These are phyloP conservation scores for Paracentrotus lividus DNA, from an alignment of 53 echinoderm and acorn worm species.

Conservation along the genomic window DNA sequence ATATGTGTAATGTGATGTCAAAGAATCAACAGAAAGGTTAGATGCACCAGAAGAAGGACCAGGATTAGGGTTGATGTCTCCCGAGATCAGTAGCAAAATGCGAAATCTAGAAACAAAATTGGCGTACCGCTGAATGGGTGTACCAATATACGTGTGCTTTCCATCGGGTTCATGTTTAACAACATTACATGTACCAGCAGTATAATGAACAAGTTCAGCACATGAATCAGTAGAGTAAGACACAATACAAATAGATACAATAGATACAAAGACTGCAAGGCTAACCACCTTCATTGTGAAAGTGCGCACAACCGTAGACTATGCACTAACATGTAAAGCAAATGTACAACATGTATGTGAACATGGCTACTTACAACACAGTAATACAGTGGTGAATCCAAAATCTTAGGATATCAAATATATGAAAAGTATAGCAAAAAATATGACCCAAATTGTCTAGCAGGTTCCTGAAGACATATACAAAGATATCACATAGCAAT, in stretches of 20 bases:
- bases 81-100: background rate
- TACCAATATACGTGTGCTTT: conserved; percentile 14
- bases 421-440: background rate
- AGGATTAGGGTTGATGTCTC: background rate
- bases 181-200: background rate
- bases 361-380: conserved; percentile 16
- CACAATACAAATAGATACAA: background rate
- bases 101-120: conserved; percentile 12
- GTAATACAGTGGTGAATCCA: background rate
- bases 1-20: background rate
- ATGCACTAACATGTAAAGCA: background rate
- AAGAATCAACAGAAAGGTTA: background rate
- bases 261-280: background rate
- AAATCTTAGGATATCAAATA: background rate
- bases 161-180: background rate
- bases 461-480: background rate
- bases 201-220: conserved; percentile 1
- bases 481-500: background rate
- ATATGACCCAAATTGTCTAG: background rate
- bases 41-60: background rate
- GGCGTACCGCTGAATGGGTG: conserved; percentile 5
- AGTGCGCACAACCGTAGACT: background rate
- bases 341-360: background rate
- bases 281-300: background rate
- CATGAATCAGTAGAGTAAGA: background rate